phyloP scores from a whole-genome alignment of 2,797 vertebrate species.

The Leuciscus waleckii region DNA sequence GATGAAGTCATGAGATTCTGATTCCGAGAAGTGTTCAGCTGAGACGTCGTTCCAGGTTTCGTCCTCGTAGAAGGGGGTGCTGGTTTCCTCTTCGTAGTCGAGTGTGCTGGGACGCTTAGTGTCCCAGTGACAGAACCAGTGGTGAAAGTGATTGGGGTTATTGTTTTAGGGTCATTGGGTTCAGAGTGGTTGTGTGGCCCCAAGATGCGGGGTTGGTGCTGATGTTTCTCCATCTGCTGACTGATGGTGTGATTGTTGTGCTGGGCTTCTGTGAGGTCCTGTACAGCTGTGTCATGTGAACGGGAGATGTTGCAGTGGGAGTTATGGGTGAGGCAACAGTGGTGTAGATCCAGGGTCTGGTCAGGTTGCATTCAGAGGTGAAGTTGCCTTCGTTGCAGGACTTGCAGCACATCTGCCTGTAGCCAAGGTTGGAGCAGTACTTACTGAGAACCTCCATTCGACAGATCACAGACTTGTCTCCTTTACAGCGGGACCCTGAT shows the following conservation, averaged over 20 bases:
- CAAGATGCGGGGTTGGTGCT: not conserved
- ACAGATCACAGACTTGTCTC: slow-evolving; percentile 93
- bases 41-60: slow-evolving; percentile 24
- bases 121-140: slow-evolving; percentile 18
- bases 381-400: slow-evolving; percentile 80
- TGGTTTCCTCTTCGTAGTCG: slow-evolving; percentile 47
- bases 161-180: slow-evolving; percentile 11
- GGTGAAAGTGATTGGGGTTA: slow-evolving; percentile 16
- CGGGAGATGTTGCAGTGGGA: not conserved
- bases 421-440: slow-evolving; percentile 88
- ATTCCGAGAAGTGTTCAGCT: not conserved
- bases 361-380: slow-evolving; percentile 55
- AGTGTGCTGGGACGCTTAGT: slow-evolving; percentile 29
- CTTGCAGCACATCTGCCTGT: slow-evolving; percentile 92
- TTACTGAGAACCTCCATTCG: slow-evolving; percentile 88
- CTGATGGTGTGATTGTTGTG: slow-evolving; percentile 36
- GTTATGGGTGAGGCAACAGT: not conserved
- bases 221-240: slow-evolving; percentile 40
- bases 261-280: not conserved
- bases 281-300: not conserved
- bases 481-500: slow-evolving; percentile 87
- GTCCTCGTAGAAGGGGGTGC: slow-evolving; percentile 30
- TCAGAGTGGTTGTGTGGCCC: slow-evolving; percentile 39
- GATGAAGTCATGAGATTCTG: slow-evolving; percentile 23
- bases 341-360: slow-evolving; percentile 28